These are phyloP conservation scores for Anarhynchus alexandrinus DNA, from an alignment of 2,113 vertebrate genomes.

Conservation along the genomic window DNA sequence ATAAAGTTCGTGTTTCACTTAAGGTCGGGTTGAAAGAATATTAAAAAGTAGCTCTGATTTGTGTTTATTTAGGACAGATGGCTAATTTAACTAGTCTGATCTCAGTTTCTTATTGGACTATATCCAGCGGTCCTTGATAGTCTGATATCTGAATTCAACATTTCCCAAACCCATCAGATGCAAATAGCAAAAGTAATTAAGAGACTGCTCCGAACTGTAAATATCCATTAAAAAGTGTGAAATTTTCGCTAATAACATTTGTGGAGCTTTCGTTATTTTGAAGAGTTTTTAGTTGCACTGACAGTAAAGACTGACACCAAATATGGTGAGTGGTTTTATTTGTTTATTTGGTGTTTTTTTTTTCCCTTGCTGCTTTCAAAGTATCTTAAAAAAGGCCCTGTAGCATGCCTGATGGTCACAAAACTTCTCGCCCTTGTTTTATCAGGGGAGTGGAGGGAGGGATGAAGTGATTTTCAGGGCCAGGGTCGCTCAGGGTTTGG, in stretches of 20 bases:
- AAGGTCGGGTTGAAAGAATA: neutral
- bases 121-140: neutral
- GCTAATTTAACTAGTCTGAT: neutral
- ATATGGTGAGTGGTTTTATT: constrained; percentile 45
- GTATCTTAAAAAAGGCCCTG: neutral
- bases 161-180: neutral
- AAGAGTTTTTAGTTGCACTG: constrained; percentile 28
- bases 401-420: neutral
- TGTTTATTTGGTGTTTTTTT: neutral
- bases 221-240: constrained; percentile 32
- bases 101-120: constrained; percentile 2
- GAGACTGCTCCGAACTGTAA: constrained; percentile 26
- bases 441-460: neutral
- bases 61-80: constrained; percentile 13
- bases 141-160: constrained; percentile 1
- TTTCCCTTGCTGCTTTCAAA: constrained; percentile 1
- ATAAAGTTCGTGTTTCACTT: neutral
- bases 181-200: constrained; percentile 51
- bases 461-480: neutral
- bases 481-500: neutral
- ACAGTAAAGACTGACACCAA: constrained; percentile 54
- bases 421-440: constrained; percentile 26
- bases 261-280: constrained; percentile 2
- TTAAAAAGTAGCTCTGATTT: neutral
- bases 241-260: neutral